phyloP scores from a whole-genome alignment of 2,888 invertebrate species.

The Drosophila affinis region DNA sequence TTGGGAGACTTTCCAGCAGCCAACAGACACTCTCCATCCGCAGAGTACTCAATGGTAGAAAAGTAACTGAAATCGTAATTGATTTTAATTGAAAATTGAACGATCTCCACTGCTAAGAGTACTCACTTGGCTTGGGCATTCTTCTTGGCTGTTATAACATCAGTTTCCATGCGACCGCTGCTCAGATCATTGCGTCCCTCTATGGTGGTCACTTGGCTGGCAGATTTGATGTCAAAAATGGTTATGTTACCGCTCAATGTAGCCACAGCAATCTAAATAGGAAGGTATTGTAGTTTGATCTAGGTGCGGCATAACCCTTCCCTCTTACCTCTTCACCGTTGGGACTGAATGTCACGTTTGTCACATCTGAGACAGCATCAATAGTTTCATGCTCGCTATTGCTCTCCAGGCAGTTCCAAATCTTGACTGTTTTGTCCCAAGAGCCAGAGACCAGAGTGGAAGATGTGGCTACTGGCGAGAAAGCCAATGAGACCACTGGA shows the following conservation, averaged over 20 bases:
- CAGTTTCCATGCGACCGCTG: constrained; percentile 91
- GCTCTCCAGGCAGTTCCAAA: constrained; percentile 96
- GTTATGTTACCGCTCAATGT: constrained; percentile 94
- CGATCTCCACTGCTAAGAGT: neutral
- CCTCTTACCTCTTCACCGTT: constrained; percentile 91
- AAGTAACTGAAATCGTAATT: constrained; percentile 89
- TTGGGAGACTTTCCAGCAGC: constrained; percentile 97
- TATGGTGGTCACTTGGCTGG: constrained; percentile 90
- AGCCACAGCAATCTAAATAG: constrained; percentile 91
- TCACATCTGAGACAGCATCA: constrained; percentile 90
- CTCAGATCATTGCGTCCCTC: constrained; percentile 96
- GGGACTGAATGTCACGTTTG: constrained; percentile 93
- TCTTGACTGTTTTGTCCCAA: constrained; percentile 96
- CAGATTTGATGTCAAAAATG: constrained; percentile 90
- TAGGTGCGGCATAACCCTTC: no score
- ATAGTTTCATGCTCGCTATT: constrained; percentile 93
- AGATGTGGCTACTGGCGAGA: constrained; percentile 89
- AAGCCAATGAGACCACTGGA: constrained; percentile 92
- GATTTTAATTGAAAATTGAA: neutral
- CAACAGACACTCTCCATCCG: constrained; percentile 94
- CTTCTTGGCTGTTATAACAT: constrained; percentile 94
- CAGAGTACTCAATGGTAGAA: constrained; percentile 95
- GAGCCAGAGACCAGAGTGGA: constrained; percentile 93
- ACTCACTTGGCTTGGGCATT: constrained; percentile 93
- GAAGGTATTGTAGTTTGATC: neutral